Conservation (phyloP, 2,113 vertebrate species). For the Helogale parvula region DNA sequence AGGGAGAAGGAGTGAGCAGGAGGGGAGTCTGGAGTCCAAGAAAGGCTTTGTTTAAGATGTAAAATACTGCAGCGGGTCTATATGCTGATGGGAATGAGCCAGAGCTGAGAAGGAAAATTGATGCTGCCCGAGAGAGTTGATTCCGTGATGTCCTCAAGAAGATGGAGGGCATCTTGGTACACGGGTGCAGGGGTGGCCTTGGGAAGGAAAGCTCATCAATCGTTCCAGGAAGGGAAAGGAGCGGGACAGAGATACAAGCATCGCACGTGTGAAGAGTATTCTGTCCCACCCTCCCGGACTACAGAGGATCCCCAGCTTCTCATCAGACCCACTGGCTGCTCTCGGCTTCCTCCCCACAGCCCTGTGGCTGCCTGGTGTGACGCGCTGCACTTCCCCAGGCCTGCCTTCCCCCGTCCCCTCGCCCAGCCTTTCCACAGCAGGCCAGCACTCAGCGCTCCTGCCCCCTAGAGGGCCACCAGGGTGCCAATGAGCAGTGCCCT, state of each 20-base stretch:
- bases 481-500: background rate
- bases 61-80: background rate
- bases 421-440: background rate
- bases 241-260: background rate
- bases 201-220: background rate
- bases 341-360: background rate
- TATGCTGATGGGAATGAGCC: background rate
- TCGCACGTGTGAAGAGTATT: background rate
- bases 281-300: background rate
- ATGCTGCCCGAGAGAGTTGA: background rate
- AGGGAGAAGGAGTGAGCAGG: background rate
- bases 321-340: background rate
- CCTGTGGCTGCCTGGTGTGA: background rate
- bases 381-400: background rate
- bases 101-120: background rate
- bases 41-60: background rate
- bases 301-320: background rate
- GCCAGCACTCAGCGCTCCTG: background rate
- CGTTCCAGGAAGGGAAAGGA: background rate
- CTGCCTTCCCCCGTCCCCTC: no score
- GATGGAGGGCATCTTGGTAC: background rate
- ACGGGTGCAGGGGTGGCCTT: background rate
- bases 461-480: background rate
- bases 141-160: background rate
- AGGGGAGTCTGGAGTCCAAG: background rate